These are phyloP conservation scores for Caenorhabditis inopinata DNA, from an alignment of 1,140 invertebrate species.

Conservation along the genomic window DNA sequence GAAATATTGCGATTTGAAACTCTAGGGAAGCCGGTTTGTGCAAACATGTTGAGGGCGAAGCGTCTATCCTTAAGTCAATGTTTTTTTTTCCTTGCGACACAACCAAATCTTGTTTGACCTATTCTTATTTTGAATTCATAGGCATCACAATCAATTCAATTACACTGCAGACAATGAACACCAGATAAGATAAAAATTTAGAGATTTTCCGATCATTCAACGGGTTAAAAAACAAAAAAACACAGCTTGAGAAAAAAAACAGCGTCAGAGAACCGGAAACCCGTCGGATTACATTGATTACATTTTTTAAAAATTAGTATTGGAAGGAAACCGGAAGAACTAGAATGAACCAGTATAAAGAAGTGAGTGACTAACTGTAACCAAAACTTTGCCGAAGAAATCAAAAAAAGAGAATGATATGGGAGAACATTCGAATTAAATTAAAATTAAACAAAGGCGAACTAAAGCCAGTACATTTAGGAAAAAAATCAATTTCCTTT, in stretches of 20 bases:
- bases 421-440: not conserved
- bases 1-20: no score
- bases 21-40: no score
- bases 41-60: no score
- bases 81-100: no score
- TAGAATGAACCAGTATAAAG: not conserved
- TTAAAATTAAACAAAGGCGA: not conserved
- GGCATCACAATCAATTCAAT: not conserved
- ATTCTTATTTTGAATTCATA: slow-evolving; percentile 3
- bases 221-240: not conserved
- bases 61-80: no score
- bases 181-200: not conserved
- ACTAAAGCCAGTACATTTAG: not conserved
- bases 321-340: not conserved
- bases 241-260: not conserved
- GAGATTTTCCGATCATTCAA: not conserved
- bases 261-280: not conserved
- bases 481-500: not conserved
- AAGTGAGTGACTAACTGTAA: not conserved
- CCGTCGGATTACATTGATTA: not conserved
- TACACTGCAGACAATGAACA: not conserved
- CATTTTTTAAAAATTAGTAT: not conserved
- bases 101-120: not conserved
- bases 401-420: not conserved
- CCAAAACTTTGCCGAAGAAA: not conserved